Evolutionary conservation across 2,113 vertebrate species (phyloP), one percentile per base, ranked within the genome.

Genomic region (Calypte anna): DNA sequence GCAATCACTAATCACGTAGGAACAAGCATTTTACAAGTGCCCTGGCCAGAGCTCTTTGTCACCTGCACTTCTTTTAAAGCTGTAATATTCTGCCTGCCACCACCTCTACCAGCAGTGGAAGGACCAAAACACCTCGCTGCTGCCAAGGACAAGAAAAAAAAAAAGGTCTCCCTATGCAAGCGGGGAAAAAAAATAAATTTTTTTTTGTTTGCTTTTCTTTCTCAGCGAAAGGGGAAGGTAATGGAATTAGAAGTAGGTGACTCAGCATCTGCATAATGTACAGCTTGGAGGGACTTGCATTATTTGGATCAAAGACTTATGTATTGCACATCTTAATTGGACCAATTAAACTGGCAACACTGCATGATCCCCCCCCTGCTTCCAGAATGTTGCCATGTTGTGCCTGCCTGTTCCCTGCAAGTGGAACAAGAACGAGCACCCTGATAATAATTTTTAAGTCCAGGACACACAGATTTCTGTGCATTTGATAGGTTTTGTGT

Each of bases 261-360:
- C 82, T 94, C 86, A 95, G 58, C 62, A 91, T 48, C 50, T 88
- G 62, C 73, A 76, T 91, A 97, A 96, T 59, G 90, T 68, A 58
- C 86, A 93, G 88, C 94, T 95, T 95, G 96, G 92, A 97, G 93
- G 88, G 90, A 94, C 82, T 88, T 90, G 31, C 73, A 81, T 80
- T 95, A 64, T 93, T 96, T 86, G 91, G 82, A 86, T 93, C 90
- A 95, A 95, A 94, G 90, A 66, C 66, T 91, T 62, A 53, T 0
- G 64, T 72, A 90, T 62, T 91, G 94, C 82, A 74, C 82, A 64
- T 93, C 82, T 90, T 96, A 97, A 95, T 90, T 88, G 95, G 73
- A 64, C 94, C 86, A 95, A 93, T 94, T 95, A 96, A 96, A 88
- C 64, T 81, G 61, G 91, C 86, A 96, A 82, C 86, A 79, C 86